phyloP scores from a whole-genome alignment of 2,888 invertebrate species.

The Sinodicranocentrus sp. region DNA sequence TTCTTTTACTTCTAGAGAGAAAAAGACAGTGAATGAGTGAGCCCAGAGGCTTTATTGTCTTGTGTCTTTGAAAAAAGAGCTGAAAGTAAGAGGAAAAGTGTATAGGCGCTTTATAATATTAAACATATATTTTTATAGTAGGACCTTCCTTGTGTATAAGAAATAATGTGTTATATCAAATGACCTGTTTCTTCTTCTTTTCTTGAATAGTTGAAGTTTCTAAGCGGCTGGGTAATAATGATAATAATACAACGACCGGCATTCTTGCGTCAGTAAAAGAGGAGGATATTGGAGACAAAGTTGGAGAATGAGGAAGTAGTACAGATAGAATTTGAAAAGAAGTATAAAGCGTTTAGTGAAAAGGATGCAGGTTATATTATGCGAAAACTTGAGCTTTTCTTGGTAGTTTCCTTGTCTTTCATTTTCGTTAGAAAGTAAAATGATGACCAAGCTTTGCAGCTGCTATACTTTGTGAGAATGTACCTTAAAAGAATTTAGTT shows the following conservation, averaged over 20 bases:
- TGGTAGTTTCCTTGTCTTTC: conserved; percentile 13
- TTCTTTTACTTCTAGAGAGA: not conserved
- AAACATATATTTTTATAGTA: too few relatives aligned
- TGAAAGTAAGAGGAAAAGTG: not conserved
- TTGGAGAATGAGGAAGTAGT: too few relatives aligned
- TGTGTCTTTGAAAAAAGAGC: conserved; percentile 22
- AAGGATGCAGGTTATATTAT: not conserved
- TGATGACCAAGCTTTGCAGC: too few relatives aligned
- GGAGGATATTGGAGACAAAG: too few relatives aligned
- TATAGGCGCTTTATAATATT: not conserved
- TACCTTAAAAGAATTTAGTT: too few relatives aligned
- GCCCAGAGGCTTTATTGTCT: conserved; percentile 56
- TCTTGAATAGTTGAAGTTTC: conserved; percentile 14
- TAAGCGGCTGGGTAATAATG: conserved; percentile 22
- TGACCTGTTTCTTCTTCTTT: conserved; percentile 8
- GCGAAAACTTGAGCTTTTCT: not conserved
- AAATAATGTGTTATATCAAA: conserved; percentile 16
- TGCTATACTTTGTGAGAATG: too few relatives aligned
- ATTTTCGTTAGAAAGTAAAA: too few relatives aligned
- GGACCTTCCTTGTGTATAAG: too few relatives aligned
- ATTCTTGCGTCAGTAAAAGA: conserved; percentile 5
- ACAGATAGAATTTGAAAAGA: too few relatives aligned
- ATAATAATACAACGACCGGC: conserved; percentile 17
- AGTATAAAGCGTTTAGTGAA: not conserved
- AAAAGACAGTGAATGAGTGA: conserved; percentile 44